Conservation (phyloP, 2,888 invertebrate genomes). For the Nymphalis c-album region DNA sequence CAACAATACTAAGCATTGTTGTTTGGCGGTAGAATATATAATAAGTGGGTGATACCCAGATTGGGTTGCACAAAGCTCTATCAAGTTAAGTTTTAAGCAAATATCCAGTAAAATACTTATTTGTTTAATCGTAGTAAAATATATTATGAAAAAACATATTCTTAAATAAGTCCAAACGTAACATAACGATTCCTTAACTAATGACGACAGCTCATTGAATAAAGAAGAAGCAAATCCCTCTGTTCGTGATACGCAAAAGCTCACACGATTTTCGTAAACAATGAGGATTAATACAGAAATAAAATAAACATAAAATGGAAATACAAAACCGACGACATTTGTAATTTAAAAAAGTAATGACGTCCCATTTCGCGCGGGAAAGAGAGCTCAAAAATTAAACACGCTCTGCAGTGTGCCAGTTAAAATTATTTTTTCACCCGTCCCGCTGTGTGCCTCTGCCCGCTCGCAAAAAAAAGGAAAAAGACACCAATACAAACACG, state of each 20-base stretch:
- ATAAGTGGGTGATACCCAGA: no score
- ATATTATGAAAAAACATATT: no score
- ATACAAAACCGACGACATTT: slow-evolving; percentile 65
- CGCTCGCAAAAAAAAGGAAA: slow-evolving; percentile 66
- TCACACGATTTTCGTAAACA: slow-evolving; percentile 28
- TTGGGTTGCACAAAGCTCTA: no score
- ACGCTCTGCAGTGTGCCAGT: slow-evolving; percentile 74
- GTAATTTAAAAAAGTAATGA: slow-evolving; percentile 80
- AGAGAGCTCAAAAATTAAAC: slow-evolving; percentile 80
- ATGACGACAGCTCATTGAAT: slow-evolving; percentile 4
- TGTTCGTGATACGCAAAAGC: neutral
- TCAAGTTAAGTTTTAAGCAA: no score
- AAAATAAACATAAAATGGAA: slow-evolving; percentile 57
- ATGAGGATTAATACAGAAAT: slow-evolving; percentile 34
- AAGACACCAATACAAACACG: slow-evolving; percentile 74
- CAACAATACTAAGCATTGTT: no score
- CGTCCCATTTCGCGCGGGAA: slow-evolving; percentile 77
- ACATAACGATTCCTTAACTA: neutral
- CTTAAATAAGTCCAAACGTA: neutral
- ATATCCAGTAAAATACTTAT: no score
- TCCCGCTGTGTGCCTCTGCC: slow-evolving; percentile 61
- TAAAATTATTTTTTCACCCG: slow-evolving; percentile 79
- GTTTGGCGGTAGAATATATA: no score
- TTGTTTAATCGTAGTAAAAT: no score
- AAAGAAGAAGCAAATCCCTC: slow-evolving; percentile 8